Base-by-base conservation (phyloP, 2,113 vertebrate species). In the Poecilia latipinna region DNA sequence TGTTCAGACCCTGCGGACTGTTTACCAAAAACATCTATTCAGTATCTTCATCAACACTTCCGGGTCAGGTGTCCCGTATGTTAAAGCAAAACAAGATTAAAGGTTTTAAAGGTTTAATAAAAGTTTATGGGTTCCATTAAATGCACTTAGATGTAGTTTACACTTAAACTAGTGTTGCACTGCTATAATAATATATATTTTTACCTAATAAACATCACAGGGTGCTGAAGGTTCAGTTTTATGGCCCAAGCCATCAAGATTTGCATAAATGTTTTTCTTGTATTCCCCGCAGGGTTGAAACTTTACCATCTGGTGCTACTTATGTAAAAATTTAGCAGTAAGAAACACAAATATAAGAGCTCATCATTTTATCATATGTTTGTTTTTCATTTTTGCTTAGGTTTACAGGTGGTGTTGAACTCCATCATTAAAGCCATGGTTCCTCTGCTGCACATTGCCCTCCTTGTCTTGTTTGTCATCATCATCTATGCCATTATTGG, bases 361-460 rank as follows among this genome's bases (percentile, higher is more conserved):
- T 68, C 26, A 33, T 62, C 0, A 1, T 62, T 74, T 8, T 70
- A 7, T 68, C 57, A 70, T 54, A 39, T 57, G n/a, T 88, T 60
- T 44, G 10, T 84, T 73, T 82, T 75, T 63, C 83, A 4, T 67
- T 89, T 79, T 87, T 83, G 88, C 86, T 79, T 76, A 99, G 98
- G 98, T 97, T 98, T 99, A 96, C 98, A 99, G 95, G 98, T 99
- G 94, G 98, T 99, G 94, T 95, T 99, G 96, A 99, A 99, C 95
- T 99, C 98, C 95, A 99, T 99, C 93, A 98, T 99, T 94, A 99
- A 99, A 98, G 98, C 98, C 96, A 99, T 99, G 98, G 98, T 99
- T 68, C 98, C 98, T 88, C 96, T 99, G 75, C 97, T 99, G 84
- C 98, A 99, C 94, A 99, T 99, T 82, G 98, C 97, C 91, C 97